These are phyloP conservation scores for Helicolenus hilgendorfi DNA, from an alignment of 2,797 vertebrate genomes.

Conservation along the genomic window DNA sequence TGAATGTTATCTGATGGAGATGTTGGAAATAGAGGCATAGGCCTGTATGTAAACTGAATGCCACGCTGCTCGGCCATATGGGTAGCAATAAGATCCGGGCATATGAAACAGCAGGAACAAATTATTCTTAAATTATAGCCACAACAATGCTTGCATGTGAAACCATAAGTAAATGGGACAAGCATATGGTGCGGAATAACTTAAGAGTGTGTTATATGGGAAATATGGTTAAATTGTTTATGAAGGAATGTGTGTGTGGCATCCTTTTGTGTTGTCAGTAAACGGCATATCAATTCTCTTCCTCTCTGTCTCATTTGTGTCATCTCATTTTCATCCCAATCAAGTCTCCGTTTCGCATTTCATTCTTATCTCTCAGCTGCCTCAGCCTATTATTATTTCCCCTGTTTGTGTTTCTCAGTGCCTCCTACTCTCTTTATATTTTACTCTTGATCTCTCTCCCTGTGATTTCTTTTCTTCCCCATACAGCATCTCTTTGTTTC, in stretches of 20 bases:
- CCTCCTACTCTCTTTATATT: conserved; percentile 59
- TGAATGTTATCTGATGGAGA: conserved; percentile 87
- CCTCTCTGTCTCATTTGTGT: conserved; percentile 77
- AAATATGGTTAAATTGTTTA: conserved; percentile 75
- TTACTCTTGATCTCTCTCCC: conserved; percentile 64
- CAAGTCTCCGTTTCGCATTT: conserved; percentile 77
- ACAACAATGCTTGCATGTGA: conserved; percentile 63
- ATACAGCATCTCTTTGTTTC: conserved; percentile 38
- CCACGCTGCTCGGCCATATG: conserved; percentile 79
- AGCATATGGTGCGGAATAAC: conserved; percentile 81
- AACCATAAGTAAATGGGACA: conserved; percentile 75
- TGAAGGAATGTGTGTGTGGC: conserved; percentile 67
- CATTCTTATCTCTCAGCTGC: conserved; percentile 66
- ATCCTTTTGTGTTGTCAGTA: conserved; percentile 64
- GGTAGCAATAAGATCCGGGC: conserved; percentile 74
- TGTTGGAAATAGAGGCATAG: conserved; percentile 72
- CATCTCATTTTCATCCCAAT: conserved; percentile 80
- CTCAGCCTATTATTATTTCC: conserved; percentile 66
- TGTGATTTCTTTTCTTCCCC: conserved; percentile 53
- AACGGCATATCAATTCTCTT: conserved; percentile 60
- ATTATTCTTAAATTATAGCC: conserved; percentile 86
- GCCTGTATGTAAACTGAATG: conserved; percentile 78
- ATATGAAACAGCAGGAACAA: conserved; percentile 85
- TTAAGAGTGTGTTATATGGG: conserved; percentile 67
- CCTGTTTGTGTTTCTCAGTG: conserved; percentile 56